A percentile compares a stretch with the other conserved stretches of the same genome.
Conservation (phyloP, 2,797 vertebrate genomes). For the Aldrovandia affinis region DNA sequence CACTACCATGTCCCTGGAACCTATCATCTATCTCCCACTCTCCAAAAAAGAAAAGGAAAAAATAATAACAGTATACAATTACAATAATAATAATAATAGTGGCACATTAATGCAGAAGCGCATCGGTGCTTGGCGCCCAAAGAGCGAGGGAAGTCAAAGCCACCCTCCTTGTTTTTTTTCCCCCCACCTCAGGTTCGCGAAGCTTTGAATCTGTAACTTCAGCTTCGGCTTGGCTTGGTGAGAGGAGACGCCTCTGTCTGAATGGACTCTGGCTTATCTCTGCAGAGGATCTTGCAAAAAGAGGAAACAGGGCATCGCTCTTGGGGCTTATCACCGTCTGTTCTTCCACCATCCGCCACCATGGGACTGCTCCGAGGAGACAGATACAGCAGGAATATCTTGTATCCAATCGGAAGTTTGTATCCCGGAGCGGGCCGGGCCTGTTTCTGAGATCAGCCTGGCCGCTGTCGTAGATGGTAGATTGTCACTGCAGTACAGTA, state of each 20-base stretch:
- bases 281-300: conserved; percentile 17
- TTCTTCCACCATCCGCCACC: conserved; percentile 28
- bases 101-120: not conserved
- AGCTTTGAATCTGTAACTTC: not conserved
- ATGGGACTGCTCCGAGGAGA: conserved; percentile 2
- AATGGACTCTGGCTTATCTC: conserved; percentile 6
- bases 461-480: not conserved
- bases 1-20: not conserved
- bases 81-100: not conserved
- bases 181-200: not conserved
- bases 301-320: conserved; percentile 30
- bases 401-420: not conserved
- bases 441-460: not conserved
- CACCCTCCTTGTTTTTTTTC: not conserved
- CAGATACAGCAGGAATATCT: not conserved
- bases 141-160: not conserved
- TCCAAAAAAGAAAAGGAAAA: not conserved
- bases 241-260: conserved; percentile 9
- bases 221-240: not conserved
- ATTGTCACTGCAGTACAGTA: too few species aligned
- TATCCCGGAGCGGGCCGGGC: not conserved
- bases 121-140: too few species aligned
- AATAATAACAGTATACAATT: conserved; percentile 25
- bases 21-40: not conserved
- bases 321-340: conserved; percentile 9